These are phyloP conservation scores for Ophion obscuratus DNA, from an alignment of 2,888 invertebrate genomes.

Conservation along the genomic window DNA sequence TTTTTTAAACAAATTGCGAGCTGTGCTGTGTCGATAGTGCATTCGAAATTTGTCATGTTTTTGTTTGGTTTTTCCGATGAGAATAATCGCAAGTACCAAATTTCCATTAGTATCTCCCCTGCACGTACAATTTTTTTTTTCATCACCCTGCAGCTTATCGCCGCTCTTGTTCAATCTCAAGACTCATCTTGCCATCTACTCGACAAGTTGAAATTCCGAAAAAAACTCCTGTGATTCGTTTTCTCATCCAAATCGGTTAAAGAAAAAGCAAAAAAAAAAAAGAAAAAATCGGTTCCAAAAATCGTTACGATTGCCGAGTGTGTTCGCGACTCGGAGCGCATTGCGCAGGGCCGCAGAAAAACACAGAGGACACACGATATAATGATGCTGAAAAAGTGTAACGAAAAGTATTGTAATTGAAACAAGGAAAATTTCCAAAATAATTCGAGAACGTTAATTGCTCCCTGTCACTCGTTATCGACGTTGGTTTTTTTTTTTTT, in stretches of 20 bases:
- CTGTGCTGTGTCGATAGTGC: background rate
- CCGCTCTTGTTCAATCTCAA: background rate
- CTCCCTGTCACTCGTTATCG: slow-evolving; percentile 53
- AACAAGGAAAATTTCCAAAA: background rate
- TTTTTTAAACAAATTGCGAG: background rate
- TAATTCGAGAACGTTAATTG: slow-evolving; percentile 37
- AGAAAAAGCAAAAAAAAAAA: background rate
- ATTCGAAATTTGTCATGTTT: background rate
- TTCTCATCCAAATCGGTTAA: background rate
- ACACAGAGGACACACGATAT: background rate
- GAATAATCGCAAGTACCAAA: background rate
- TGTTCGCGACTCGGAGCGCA: no score
- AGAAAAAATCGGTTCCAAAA: background rate
- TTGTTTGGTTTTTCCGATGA: no score
- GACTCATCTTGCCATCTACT: background rate
- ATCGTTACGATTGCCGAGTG: background rate
- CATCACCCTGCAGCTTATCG: background rate
- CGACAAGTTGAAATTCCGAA: background rate
- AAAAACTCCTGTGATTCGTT: background rate
- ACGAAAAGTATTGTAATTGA: background rate
- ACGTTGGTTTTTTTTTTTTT: background rate
- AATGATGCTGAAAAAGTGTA: background rate
- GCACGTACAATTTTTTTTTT: background rate
- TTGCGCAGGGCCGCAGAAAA: background rate
- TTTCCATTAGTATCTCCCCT: background rate